Conservation (phyloP, 2,888 invertebrate species). For the Bunonema sp. region DNA sequence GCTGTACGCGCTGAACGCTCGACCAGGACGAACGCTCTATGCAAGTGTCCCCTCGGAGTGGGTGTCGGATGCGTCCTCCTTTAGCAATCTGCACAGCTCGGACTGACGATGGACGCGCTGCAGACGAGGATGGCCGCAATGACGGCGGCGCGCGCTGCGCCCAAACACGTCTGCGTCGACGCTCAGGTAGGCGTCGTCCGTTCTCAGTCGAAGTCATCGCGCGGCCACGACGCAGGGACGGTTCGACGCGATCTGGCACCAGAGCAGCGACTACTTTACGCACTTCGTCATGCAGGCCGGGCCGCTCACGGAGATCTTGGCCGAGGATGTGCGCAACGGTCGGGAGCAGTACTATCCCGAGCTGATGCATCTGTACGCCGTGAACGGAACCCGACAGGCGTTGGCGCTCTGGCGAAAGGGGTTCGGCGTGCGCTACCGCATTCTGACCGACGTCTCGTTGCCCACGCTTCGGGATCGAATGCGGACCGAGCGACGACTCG, state of each 20-base stretch:
- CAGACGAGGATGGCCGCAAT: not conserved
- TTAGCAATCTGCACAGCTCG: not conserved
- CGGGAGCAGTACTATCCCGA: slow-evolving; percentile 1
- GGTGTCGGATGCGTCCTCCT: too few relatives aligned
- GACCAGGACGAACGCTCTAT: not conserved
- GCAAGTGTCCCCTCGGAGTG: not conserved
- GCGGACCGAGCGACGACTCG: too few relatives aligned
- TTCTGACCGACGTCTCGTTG: too few relatives aligned
- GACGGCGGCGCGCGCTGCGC: not conserved
- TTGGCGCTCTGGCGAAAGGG: slow-evolving; percentile 1
- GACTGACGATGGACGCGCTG: slow-evolving; percentile 1
- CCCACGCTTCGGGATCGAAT: too few relatives aligned
- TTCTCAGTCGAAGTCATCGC: too few relatives aligned
- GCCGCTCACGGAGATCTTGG: too few relatives aligned
- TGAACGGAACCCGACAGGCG: not conserved
- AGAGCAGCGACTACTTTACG: too few relatives aligned
- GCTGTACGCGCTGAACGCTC: not conserved
- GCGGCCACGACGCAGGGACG: too few relatives aligned
- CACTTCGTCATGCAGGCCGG: too few relatives aligned
- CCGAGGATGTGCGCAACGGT: slow-evolving; percentile 1
- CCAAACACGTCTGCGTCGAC: slow-evolving; percentile 1
- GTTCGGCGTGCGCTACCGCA: slow-evolving; percentile 1
- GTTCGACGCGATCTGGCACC: too few relatives aligned
- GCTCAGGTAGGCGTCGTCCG: not conserved
- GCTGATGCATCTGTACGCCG: not conserved